These are phyloP conservation scores for Caprella mutica DNA, from an alignment of 2,888 invertebrate species.

Conservation along the genomic window DNA sequence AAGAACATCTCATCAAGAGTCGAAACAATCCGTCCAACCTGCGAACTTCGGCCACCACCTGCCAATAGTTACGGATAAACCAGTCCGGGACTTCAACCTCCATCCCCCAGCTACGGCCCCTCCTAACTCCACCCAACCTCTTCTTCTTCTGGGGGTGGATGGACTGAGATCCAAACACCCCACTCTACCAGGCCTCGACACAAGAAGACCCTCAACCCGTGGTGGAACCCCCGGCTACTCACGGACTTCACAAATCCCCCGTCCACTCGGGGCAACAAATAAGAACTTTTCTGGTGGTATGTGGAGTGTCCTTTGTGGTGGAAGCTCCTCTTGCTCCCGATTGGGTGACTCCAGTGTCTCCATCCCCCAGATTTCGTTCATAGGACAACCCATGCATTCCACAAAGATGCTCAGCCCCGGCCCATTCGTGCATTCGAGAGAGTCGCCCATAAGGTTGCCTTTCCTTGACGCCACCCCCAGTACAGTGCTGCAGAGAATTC, in stretches of 20 bases:
- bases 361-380: too few relatives aligned
- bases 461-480: constrained; percentile 31
- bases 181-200: background rate
- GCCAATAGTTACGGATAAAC: too few relatives aligned
- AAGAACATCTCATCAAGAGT: too few relatives aligned
- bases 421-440: constrained; percentile 17
- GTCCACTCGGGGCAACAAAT: background rate
- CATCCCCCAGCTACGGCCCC: background rate
- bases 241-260: constrained; percentile 38
- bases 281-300: too few relatives aligned
- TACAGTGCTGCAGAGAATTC: constrained; percentile 29
- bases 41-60: too few relatives aligned
- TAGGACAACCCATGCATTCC: background rate
- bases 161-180: background rate
- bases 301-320: constrained; percentile 21
- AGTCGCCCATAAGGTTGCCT: constrained; percentile 26
- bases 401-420: constrained; percentile 33
- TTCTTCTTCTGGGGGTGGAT: constrained; percentile 14
- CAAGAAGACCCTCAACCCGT: constrained; percentile 36
- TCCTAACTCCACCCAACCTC: background rate
- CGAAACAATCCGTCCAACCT: too few relatives aligned
- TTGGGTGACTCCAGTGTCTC: background rate
- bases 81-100: too few relatives aligned
- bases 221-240: constrained; percentile 42
- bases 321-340: background rate